Evolutionary conservation across 2,888 invertebrate genomes (phyloP).

Genomic region (Eilema griseolum): DNA sequence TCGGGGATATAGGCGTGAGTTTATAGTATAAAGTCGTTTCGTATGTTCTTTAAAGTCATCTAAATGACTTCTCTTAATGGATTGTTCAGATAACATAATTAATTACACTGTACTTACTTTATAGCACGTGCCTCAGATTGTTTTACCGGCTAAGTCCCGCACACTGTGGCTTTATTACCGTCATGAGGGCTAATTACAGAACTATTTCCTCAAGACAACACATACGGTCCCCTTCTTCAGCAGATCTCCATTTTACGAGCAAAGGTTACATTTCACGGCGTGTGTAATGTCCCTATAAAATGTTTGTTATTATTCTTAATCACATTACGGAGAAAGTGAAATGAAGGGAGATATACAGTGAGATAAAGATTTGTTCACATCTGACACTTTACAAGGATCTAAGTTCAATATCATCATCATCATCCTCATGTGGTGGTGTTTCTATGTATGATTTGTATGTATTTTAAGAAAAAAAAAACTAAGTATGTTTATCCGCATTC

Average conservation of each 20-base stretch:
- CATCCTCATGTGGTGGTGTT: too few species aligned
- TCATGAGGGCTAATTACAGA: conserved; percentile 50
- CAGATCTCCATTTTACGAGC: conserved; percentile 47
- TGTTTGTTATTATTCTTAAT: conserved; percentile 74
- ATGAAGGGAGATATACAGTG: background rate
- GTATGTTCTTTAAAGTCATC: background rate
- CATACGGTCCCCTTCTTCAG: conserved; percentile 42
- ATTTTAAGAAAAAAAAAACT: too few species aligned
- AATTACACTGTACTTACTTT: conserved; percentile 4
- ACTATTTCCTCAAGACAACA: conserved; percentile 47
- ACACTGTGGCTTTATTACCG: conserved; percentile 42
- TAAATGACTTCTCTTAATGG: background rate
- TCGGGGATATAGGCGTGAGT: too few species aligned
- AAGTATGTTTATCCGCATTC: too few species aligned
- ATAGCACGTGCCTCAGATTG: conserved; percentile 17
- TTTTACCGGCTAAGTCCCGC: conserved; percentile 17
- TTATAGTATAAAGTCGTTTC: too few species aligned
- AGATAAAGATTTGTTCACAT: background rate
- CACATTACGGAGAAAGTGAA: conserved; percentile 58
- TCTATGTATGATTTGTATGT: too few species aligned
- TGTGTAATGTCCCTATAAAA: conserved; percentile 70
- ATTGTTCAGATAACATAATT: background rate
- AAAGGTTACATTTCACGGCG: conserved; percentile 54
- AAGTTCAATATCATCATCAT: too few species aligned
- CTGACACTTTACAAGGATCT: background rate